Evolutionary conservation across 1,140 invertebrate species (phyloP), one percentile per base, ranked within the genome.

Genomic region (Drosophila eugracilis): DNA sequence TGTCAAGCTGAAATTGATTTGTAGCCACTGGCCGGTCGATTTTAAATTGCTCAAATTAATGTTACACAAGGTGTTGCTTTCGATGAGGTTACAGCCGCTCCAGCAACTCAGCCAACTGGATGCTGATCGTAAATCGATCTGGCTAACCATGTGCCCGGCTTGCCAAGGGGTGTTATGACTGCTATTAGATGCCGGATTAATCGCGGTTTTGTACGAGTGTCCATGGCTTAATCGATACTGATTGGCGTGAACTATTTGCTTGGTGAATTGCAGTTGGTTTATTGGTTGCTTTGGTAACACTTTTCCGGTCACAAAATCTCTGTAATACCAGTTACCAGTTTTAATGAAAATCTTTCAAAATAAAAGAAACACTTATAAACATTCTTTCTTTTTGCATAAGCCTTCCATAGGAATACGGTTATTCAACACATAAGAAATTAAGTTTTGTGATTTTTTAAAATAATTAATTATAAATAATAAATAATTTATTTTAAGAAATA

Each of bases 1-100:
- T 89, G 85, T 89, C 85, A 89, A 80, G 55, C 59, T 86, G 75
- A 71, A 89, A 89, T 89, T 89, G 85, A 89, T 89, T 89, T 89
- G 85, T 89, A 72, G 85, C 81, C 83, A 47, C 70, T 57, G 71
- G 58, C 70, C 58, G 50, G 32, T 30, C 52, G 62, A 42, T 55
- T 63, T 74, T 74, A 75, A 75, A 75, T 75, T 74, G 71, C 48
- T 74, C 60, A 75, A 75, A 75, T 74, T 63, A 75, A 75, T 75
- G 71, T 75, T 74, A 55, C 71, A 74, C 70, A 75, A 75, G 70
- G 71, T 74, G 71, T 75, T 75, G 70, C 49, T 62, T 34, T 72
- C 69, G 54, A 45, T 71, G 54, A 72, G 70, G 70, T 45, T 48
- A 73, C 71, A 48, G 37, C 57, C 69, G 28, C 15, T 24, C 17